phyloP scores from a whole-genome alignment of 1,140 invertebrate genomes.

The Dendroctonus ponderosae region DNA sequence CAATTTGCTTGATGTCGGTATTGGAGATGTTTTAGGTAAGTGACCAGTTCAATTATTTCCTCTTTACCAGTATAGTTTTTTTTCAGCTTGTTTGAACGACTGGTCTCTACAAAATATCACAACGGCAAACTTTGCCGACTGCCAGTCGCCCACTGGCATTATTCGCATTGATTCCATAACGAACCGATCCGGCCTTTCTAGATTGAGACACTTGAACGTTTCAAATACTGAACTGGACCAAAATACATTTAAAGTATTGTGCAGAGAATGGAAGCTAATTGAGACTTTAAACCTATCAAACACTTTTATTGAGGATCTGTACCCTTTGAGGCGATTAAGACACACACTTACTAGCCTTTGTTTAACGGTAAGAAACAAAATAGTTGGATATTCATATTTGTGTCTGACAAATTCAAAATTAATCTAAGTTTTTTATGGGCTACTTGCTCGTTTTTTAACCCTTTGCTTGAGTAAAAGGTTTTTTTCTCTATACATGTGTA shows the following conservation, averaged over 20 bases:
- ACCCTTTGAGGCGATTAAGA: conserved; percentile 47
- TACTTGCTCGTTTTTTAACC: too few relatives aligned
- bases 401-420: too few relatives aligned
- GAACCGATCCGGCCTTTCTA: conserved; percentile 59
- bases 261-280: conserved; percentile 66
- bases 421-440: too few relatives aligned
- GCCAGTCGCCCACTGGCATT: conserved; percentile 60
- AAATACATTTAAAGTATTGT: conserved; percentile 66
- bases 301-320: conserved; percentile 68
- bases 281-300: conserved; percentile 71
- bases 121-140: conserved; percentile 65
- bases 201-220: conserved; percentile 67
- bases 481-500: too few relatives aligned
- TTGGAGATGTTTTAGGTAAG: conserved; percentile 45
- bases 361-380: conserved; percentile 4
- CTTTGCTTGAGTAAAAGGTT: too few relatives aligned
- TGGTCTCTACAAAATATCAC: conserved; percentile 70
- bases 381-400: too few relatives aligned
- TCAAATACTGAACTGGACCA: conserved; percentile 72
- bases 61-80: conserved; percentile 3
- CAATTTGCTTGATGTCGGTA: conserved; percentile 41
- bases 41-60: neutral
- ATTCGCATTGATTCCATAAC: conserved; percentile 54
- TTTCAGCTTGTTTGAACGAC: conserved; percentile 64
- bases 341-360: conserved; percentile 35